Evolutionary conservation across 2,113 vertebrate genomes (phyloP), one percentile per base, ranked within the genome.

Genomic region (Pomatostomus ruficeps): DNA sequence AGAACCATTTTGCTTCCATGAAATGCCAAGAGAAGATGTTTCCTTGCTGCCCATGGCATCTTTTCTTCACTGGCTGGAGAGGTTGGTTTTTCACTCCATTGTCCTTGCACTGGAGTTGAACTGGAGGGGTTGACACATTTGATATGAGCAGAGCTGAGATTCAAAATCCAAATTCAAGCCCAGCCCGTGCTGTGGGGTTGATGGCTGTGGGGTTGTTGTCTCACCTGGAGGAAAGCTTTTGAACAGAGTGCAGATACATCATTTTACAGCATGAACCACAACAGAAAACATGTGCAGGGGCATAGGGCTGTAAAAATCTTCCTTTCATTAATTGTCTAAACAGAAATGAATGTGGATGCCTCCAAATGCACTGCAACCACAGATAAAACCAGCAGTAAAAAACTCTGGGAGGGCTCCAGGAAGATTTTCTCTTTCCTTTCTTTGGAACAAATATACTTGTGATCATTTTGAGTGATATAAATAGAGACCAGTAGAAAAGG

Each of bases 101-200:
- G 48, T 46, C 24, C 45, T 83, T 77, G 28, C 28, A 18, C 0
- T 24, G 65, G 35, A 57, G 29, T 10, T 73, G 63, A 66, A 42
- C 51, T 49, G 33, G 57, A 28, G 42, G 55, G 29, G 7, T 46
- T 91, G 61, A 42, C 48, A 33, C 35, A 72, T 43, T 8, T 14
- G 21, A 2, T 11, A 7, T 8, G 12, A 75, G 48, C 48, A 79
- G 83, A 75, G 35, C 28, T 80, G 76, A 36, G 15, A 13, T 43
- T 48, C 63, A 65, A 36, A 48, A 36, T 57, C 38, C 68, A 86
- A 76, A 48, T 57, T 35, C 68, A 86, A 76, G 43, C 28, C 28
- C 52, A 68, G 0, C 31, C 9, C 0, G 0, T 48, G 54, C 62
- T 31, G 9, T 55, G 35, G 20, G 76, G 22, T 4, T 55, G n/a